phyloP scores from a whole-genome alignment of 2,888 invertebrate species.

The Aporophyla nigra region DNA sequence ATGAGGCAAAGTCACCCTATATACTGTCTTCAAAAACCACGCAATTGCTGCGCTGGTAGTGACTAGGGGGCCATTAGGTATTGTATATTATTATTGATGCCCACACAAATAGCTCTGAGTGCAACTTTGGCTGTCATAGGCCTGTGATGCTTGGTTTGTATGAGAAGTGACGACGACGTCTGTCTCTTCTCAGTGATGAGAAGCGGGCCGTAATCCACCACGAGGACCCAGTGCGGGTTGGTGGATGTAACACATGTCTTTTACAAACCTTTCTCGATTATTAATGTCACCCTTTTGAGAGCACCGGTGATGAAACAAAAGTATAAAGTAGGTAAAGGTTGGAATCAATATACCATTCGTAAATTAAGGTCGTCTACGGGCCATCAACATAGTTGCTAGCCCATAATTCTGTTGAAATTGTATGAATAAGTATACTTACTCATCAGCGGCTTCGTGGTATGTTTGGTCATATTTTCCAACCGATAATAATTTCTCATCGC shows the following conservation, averaged over 20 bases:
- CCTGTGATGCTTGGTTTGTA: background rate
- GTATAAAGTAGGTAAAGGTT: background rate
- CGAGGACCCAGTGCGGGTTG: background rate
- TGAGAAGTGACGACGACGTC: background rate
- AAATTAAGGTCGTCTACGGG: background rate
- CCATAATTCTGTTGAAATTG: background rate
- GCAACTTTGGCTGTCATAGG: background rate
- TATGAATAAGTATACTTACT: conserved; percentile 71
- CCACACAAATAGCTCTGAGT: background rate
- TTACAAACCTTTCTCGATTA: background rate
- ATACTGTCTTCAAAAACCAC: background rate
- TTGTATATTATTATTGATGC: background rate
- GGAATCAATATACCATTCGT: background rate
- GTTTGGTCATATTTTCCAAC: conserved; percentile 80
- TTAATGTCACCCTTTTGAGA: background rate
- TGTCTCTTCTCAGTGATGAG: too few species aligned
- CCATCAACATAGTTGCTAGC: background rate
- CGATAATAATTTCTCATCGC: conserved; percentile 71
- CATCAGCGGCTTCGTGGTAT: conserved; percentile 77
- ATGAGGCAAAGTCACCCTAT: too few species aligned
- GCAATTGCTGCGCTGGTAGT: background rate
- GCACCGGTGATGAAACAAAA: background rate
- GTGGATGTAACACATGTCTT: background rate
- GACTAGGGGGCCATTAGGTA: background rate
- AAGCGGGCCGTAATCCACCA: background rate